phyloP scores from a whole-genome alignment of 2,113 vertebrate species.

The Lasiurus borealis region DNA sequence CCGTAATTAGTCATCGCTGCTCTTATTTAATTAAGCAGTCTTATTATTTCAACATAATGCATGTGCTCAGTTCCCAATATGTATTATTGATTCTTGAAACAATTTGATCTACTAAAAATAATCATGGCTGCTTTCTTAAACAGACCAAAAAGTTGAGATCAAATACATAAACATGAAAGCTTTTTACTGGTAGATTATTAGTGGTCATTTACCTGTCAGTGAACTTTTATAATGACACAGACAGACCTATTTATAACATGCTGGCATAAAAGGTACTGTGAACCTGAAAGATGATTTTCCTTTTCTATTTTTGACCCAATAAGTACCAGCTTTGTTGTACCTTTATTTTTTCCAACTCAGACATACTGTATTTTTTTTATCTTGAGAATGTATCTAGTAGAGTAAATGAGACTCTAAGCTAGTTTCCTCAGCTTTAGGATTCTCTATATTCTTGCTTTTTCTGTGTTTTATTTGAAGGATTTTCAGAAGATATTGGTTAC shows the following conservation, averaged over 20 bases:
- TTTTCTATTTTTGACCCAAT: neutral
- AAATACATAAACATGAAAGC: neutral
- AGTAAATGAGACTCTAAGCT: neutral
- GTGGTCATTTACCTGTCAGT: neutral
- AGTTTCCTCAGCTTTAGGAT: conserved; percentile 8
- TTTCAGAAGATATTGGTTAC: conserved; percentile 8
- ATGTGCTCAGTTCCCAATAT: neutral
- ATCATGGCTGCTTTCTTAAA: neutral
- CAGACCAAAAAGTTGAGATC: neutral
- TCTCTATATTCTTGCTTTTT: neutral
- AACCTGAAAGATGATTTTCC: neutral
- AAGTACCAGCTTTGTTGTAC: neutral
- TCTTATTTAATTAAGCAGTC: neutral
- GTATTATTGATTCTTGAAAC: neutral
- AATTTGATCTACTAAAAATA: neutral
- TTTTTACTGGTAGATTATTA: neutral
- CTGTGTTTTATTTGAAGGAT: conserved; percentile 37
- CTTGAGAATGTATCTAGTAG: neutral
- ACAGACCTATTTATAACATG: neutral
- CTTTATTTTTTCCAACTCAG: conserved; percentile 1
- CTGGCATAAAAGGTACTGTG: neutral
- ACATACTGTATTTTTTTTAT: neutral
- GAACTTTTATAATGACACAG: neutral
- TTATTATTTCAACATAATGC: neutral
- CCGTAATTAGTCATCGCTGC: neutral